phyloP scores from a whole-genome alignment of 2,797 vertebrate genomes.

The Syngnathus rostellatus region DNA sequence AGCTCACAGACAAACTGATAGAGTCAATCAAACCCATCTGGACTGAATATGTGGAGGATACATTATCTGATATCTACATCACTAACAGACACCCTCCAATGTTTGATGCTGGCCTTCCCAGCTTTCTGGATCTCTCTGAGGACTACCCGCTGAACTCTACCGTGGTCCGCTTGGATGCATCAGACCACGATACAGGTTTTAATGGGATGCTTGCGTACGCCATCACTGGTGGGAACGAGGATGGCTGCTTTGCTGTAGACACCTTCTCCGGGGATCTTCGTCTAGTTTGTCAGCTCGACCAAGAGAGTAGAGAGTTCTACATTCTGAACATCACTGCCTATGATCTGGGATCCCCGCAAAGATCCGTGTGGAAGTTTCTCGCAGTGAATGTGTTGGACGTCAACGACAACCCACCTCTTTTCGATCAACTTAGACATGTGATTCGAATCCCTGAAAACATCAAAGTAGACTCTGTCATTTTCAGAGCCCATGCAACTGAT shows the following conservation, averaged over 20 bases:
- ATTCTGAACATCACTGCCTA: conserved; percentile 89
- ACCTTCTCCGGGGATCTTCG: conserved; percentile 79
- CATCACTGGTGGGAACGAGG: conserved; percentile 86
- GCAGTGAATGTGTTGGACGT: conserved; percentile 82
- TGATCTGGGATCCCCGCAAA: conserved; percentile 83
- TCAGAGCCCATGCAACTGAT: conserved; percentile 75
- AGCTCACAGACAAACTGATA: conserved; percentile 82
- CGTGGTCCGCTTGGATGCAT: conserved; percentile 76
- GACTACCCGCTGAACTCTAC: conserved; percentile 69
- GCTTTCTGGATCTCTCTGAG: conserved; percentile 80
- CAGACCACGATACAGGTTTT: conserved; percentile 81
- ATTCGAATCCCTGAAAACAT: conserved; percentile 76
- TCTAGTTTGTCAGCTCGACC: conserved; percentile 79
- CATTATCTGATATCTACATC: conserved; percentile 77
- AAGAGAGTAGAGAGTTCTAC: conserved; percentile 83
- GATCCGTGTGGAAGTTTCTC: conserved; percentile 85
- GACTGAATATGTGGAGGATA: conserved; percentile 72
- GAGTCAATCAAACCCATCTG: conserved; percentile 77
- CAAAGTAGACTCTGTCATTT: conserved; percentile 70
- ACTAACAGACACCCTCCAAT: conserved; percentile 81
- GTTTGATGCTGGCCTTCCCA: conserved; percentile 75
- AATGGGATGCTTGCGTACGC: conserved; percentile 82
- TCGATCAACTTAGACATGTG: conserved; percentile 78
- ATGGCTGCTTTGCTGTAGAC: conserved; percentile 84
- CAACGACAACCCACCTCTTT: conserved; percentile 87